Percentiles rank a stretch among this genome's conserved stretches.
These are phyloP conservation scores for Megamerina dolium DNA, from an alignment of 2,888 invertebrate species.

Conservation along the genomic window DNA sequence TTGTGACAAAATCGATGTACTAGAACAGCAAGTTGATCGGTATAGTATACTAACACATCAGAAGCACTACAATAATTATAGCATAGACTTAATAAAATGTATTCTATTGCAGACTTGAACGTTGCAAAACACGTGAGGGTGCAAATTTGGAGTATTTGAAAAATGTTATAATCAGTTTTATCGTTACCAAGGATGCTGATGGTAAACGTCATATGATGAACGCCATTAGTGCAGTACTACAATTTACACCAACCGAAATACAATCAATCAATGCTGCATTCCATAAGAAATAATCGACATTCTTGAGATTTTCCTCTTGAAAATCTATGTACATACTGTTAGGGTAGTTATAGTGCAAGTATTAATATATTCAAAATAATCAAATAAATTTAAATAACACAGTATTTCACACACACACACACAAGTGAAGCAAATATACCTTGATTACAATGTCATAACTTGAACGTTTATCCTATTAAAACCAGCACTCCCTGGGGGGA, in stretches of 20 bases:
- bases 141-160: constrained; percentile 86
- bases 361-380: not conserved
- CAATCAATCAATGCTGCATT: constrained; percentile 47
- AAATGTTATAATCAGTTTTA: constrained; percentile 79
- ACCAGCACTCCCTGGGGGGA: too few relatives aligned
- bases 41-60: constrained; percentile 34
- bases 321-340: constrained; percentile 2
- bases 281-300: constrained; percentile 41
- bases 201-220: constrained; percentile 79
- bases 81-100: not conserved
- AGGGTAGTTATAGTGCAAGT: not conserved
- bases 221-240: constrained; percentile 79
- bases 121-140: constrained; percentile 73
- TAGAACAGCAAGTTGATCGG: constrained; percentile 63
- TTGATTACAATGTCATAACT: too few relatives aligned
- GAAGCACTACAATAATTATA: not conserved
- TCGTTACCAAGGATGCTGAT: constrained; percentile 62
- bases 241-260: constrained; percentile 69
- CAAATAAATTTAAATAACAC: not conserved
- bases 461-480: too few relatives aligned
- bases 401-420: too few relatives aligned
- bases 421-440: too few relatives aligned
- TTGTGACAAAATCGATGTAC: constrained; percentile 49
- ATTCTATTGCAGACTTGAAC: constrained; percentile 53
- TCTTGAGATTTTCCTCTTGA: too few relatives aligned